phyloP scores from a whole-genome alignment of 2,113 vertebrate genomes.

The Actenoides hombroni region DNA sequence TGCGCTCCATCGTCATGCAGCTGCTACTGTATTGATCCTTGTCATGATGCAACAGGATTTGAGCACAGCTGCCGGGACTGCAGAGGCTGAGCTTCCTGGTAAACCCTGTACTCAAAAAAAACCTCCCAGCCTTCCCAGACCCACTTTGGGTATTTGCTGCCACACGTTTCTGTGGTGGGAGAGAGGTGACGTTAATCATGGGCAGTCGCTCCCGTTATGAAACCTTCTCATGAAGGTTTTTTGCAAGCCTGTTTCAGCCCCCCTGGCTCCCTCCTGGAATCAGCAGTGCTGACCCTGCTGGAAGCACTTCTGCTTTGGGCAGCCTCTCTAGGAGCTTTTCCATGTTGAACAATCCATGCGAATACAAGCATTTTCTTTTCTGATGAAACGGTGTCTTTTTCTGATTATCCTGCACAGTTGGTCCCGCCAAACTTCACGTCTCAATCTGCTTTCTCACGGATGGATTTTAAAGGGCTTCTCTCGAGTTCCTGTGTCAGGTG shows the following conservation, averaged over 20 bases:
- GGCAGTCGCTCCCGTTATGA: neutral
- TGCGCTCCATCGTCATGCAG: neutral
- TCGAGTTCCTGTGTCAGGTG: neutral
- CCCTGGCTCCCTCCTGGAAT: neutral
- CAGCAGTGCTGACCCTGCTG: neutral
- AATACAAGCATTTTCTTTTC: neutral
- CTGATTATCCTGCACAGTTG: neutral
- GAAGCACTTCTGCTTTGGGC: neutral
- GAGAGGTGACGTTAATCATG: rapidly evolving
- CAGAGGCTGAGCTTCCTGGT: neutral
- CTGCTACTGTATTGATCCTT: neutral
- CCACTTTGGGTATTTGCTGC: neutral
- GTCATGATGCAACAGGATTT: neutral
- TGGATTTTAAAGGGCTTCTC: neutral
- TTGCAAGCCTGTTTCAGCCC: neutral
- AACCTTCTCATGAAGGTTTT: neutral
- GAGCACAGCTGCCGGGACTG: rapidly evolving
- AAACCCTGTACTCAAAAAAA: neutral
- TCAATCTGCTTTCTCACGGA: neutral
- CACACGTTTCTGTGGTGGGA: neutral
- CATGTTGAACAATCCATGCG: neutral
- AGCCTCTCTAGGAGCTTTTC: neutral
- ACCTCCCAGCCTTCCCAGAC: neutral
- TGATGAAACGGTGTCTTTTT: neutral
- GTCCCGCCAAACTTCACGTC: neutral